Base-by-base conservation (phyloP, 2,797 vertebrate genomes). In the Meda fulgida region DNA sequence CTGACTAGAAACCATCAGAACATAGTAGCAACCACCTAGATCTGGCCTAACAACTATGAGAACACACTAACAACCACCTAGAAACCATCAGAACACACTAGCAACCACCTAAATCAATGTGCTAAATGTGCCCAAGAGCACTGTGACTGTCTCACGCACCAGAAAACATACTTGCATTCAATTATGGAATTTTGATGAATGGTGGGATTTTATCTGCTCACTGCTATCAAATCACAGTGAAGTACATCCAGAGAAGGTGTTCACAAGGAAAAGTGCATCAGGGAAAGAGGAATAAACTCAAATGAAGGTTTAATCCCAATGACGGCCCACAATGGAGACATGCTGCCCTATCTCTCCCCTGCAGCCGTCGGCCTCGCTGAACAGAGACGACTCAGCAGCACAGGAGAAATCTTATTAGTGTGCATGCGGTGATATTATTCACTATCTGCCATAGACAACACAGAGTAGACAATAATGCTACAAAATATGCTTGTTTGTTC, bases 341-440 rank as follows among this genome's bases (percentile, higher is more conserved):
- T 73, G 34, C 34, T 43, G 26, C 76, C 80, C 80, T 88, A 90
- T 91, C 89, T 90, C 66, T 78, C 14, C 70, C 46, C 67, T 66
- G 84, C 90, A 91, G 89, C 87, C 70, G 11, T 38, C 60, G 31
- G 48, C 72, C 43, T 60, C 48, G 75, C 83, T 83, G 76, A 83
- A 67, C 86, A 82, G 81, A 76, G 70, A 31, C 70, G n/a, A 85
- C 69, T 66, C 51, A 84, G 81, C 72, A 78, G 71, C 83, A 70
- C 84, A 66, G 66, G 67, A 77, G 34, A 85, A 85, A 88, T 84
- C 87, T 89, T 88, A 90, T 91, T 90, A 91, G 85, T 72, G 84
- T 53, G 69, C 69, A 29, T 55, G 69, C 21, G 31, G 77, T 63
- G 87, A 87, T 88, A 87, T 89, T 89, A 83, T 75, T 89, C 85